Conservation (phyloP, 53 echinoderm and acorn worm species). For the Echinometra lucunter region DNA sequence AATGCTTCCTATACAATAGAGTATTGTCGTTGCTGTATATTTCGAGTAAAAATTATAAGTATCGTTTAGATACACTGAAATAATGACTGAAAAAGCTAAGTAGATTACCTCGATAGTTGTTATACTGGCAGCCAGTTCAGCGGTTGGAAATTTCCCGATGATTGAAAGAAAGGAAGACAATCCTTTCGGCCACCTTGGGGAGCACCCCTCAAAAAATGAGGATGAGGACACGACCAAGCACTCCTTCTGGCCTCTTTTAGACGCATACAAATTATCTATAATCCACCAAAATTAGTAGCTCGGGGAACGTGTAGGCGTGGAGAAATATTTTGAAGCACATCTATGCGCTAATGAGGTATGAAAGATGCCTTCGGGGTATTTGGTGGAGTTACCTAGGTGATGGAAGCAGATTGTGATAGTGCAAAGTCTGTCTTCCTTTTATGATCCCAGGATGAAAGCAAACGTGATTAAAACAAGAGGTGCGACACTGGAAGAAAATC, state of each 20-base stretch:
- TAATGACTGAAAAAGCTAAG: background rate
- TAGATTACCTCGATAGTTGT: slow-evolving; percentile 56
- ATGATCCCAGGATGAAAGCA: background rate
- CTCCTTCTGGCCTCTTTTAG: slow-evolving; percentile 34
- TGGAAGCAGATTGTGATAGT: background rate
- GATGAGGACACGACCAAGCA: background rate
- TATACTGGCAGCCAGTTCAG: slow-evolving; percentile 67
- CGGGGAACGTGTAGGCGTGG: slow-evolving; percentile 44
- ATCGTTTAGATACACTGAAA: no score
- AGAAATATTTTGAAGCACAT: slow-evolving; percentile 47
- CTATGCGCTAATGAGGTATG: slow-evolving; percentile 36
- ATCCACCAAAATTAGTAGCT: slow-evolving; percentile 36
- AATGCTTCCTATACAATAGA: no score
- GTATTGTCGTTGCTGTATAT: no score
- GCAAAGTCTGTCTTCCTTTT: slow-evolving; percentile 2
- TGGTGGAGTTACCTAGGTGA: slow-evolving; percentile 26
- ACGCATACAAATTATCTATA: slow-evolving; percentile 43
- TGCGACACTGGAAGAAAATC: slow-evolving; percentile 19
- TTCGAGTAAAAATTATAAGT: no score
- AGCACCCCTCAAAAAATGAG: background rate
- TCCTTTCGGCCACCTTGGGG: no score
- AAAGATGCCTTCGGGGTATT: slow-evolving; percentile 5
- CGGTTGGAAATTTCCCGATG: slow-evolving; percentile 29
- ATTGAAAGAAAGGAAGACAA: slow-evolving; percentile 5
- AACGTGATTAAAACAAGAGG: background rate